Evolutionary conservation across 2,888 invertebrate genomes (phyloP), one percentile per base, ranked within the genome.

Genomic region (Sarcophaga caerulescens): DNA sequence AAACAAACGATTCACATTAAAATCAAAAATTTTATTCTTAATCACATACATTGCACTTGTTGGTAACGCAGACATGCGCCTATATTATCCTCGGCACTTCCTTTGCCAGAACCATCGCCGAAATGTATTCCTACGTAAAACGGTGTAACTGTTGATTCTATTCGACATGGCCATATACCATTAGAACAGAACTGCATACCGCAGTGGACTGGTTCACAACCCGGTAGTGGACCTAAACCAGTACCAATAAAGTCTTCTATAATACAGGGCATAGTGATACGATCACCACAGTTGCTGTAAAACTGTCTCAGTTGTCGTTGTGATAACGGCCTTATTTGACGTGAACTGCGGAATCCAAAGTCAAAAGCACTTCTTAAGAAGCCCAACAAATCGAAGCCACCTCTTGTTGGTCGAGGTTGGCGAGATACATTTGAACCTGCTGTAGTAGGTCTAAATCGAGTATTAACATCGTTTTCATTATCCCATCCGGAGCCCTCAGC

Each of bases 211-310:
- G 97, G 95, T 91, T 96, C 96, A 90, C 97, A 97, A 11, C 95
- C 91, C 0, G 93, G 92, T 44, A 88, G 21, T 3, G 88, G 87
- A 0, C 91, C 91, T 66, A 91, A 85, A 0, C 92, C 92, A 3
- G 91, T 96, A 94, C 96, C 95, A 84, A 97, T 94, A 90, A 97
- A 96, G 91, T 97, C 97, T 90, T 97, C 97, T 79, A 96, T 96
- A 90, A 97, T 97, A 89, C 97, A 97, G 0, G 97, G 96, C 93
- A 97, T 95, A 1, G 97, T 95, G 70, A 97, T 95, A 71, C 96
- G 94, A 91, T 97, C 97, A 17, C 93, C 93, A 90, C 97, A 97
- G 0, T 89, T 90, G 77, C 92, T 91, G 52, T 89, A 91, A 84
- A 92, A 91, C 70, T 93, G 93, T 2, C 92, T 86, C 62, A 63